Evolutionary conservation across 2,113 vertebrate species (phyloP), one percentile per base, ranked within the genome.

Genomic region (Mola mola): DNA sequence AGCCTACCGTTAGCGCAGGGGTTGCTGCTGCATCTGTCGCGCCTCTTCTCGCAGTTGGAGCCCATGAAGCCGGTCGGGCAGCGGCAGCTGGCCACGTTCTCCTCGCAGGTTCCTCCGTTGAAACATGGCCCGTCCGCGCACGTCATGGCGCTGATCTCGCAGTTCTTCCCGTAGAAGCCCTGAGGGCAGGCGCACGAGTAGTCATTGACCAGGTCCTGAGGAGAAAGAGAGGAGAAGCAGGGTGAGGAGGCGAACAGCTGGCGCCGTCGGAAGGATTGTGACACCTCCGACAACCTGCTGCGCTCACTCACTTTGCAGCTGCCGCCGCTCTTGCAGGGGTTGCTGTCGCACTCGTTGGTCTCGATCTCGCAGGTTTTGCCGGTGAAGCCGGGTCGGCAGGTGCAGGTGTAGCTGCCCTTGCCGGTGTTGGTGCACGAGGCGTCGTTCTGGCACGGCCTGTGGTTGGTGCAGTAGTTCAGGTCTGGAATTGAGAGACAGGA

Each of bases 1-100:
- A 24, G 22, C 36, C 5, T 85, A 96, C 95, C 94, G 1, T 95
- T 93, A 28, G 83, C 81, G 48, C 95, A 97, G 1, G 95, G 95
- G 55, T 79, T 89, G 71, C 87, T 93, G 84, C 88, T 95, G 87
- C 95, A 97, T 4, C 91, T 85, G 73, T 94, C 94, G 1, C 92
- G 83, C 70, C 90, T 95, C 88, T 94, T 97, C 90, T 97, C 95
- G 5, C 95, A 97, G 89, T 97, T 97, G 82, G 94, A 96, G 51
- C 95, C 95, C 0, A 90, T 94, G 88, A 90, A 97, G 4, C 88
- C 85, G 0, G 81, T 0, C 0, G 86, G 93, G 83, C 95, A 97
- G 40, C 44, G 89, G 79, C 95, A 97, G 26, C 75, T 70, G 0
- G 51, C 24, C 0, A 17, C 61, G 8, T 84, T 88, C 47, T 92